These are phyloP conservation scores for Matsumurasca onukii DNA, from an alignment of 1,140 invertebrate genomes.

Conservation along the genomic window DNA sequence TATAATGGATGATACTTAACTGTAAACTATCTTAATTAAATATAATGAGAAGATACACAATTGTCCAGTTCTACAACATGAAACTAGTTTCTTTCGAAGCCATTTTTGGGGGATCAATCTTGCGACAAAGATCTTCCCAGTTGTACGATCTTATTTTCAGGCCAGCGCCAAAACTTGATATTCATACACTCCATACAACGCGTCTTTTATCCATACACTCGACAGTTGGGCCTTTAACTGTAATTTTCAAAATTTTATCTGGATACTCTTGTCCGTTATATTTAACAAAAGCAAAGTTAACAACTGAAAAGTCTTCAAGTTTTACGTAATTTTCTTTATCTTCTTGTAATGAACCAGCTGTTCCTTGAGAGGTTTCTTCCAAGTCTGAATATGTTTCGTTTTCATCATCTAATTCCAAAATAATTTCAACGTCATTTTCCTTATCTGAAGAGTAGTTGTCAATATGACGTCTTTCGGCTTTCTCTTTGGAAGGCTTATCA, in stretches of 20 bases:
- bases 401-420: constrained; percentile 20
- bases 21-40: too few relatives aligned
- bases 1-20: too few relatives aligned
- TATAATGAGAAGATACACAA: too few relatives aligned
- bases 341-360: background rate
- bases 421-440: constrained; percentile 22
- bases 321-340: constrained; percentile 8
- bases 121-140: too few relatives aligned
- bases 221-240: background rate
- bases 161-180: constrained; percentile 27
- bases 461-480: constrained; percentile 25
- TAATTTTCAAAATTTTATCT: constrained; percentile 7
- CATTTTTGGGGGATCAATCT: too few relatives aligned
- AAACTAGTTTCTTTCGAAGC: too few relatives aligned
- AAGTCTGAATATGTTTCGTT: constrained; percentile 26
- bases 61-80: too few relatives aligned
- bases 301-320: constrained; percentile 16
- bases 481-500: constrained; percentile 10
- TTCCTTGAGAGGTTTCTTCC: constrained; percentile 22
- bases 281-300: background rate
- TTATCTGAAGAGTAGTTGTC: constrained; percentile 19
- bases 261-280: constrained; percentile 21
- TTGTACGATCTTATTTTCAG: too few relatives aligned
- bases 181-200: too few relatives aligned
- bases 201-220: constrained; percentile 23